These are phyloP conservation scores for Megatriorchis doriae DNA, from an alignment of 2,113 vertebrate genomes.

Conservation along the genomic window DNA sequence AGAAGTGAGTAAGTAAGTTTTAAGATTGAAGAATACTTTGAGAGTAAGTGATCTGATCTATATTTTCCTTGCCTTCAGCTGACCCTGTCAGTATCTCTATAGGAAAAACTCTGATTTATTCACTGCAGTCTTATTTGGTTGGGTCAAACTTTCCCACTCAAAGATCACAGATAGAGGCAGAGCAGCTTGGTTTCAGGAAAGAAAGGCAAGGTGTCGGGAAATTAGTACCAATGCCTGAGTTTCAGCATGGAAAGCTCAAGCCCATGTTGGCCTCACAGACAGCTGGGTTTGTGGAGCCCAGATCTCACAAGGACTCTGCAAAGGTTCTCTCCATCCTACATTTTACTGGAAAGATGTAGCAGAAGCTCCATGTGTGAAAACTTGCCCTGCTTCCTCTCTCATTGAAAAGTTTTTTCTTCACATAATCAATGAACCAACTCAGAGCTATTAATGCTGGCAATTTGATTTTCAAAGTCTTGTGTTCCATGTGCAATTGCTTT, in stretches of 20 bases:
- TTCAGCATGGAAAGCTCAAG: neutral
- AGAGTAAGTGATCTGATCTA: neutral
- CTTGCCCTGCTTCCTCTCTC: neutral
- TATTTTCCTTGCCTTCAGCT: neutral
- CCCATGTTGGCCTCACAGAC: rapidly evolving
- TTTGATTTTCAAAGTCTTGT: neutral
- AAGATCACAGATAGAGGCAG: neutral
- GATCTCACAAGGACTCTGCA: neutral
- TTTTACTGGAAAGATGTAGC: neutral
- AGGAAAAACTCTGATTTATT: neutral
- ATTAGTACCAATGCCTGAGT: neutral
- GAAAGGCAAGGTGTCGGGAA: neutral
- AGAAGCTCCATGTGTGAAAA: neutral
- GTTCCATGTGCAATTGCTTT: neutral
- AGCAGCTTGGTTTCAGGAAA: neutral
- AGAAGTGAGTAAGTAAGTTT: neutral
- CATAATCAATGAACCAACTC: neutral
- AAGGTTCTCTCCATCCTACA: neutral
- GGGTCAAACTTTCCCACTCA: neutral
- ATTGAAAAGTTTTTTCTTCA: neutral
- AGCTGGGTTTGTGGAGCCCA: neutral
- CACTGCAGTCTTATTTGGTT: neutral
- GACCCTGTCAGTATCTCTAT: neutral
- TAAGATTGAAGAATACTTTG: neutral
- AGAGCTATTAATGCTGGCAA: neutral